Base-by-base conservation (phyloP, 2,113 vertebrate genomes). In the Penelope pileata region DNA sequence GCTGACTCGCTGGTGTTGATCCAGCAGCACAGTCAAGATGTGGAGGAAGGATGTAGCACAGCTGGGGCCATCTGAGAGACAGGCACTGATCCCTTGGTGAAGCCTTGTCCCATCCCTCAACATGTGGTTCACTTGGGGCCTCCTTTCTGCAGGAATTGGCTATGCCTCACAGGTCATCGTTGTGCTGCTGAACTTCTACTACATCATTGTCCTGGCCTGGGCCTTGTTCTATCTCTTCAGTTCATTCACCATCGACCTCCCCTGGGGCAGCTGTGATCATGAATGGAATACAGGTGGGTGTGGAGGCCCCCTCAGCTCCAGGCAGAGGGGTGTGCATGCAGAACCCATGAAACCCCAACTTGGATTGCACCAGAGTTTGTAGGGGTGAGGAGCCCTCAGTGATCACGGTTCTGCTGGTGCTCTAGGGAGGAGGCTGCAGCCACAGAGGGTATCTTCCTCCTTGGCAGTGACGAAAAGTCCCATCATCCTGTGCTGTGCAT, bases 161-260 rank as follows among this genome's bases (percentile, higher is more conserved):
- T 99, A 99, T 21, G 99, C 99, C 88, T 99, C 99, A 4, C 99
- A 99, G 97, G 98, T 99, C 85, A 99, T 99, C 19, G 98, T 98
- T 16, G 14, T 97, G 5, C 98, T 99, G 66, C 97, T 99, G n/a
- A 99, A 99, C 96, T 95, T 98, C 96, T 99, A 99, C 97, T 99
- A 99, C 97, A 99, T 99, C 80, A 34, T 99, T 5, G 99, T 99
- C 83, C 97, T 99, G 94, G 99, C 99, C 87, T 99, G 99, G 99
- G 99, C 98, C 48, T 97, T 99, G 94, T 99, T 99, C 97, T 99
- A 98, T 96, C 98, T 99, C 95, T 98, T 98, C 90, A 98, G 98
- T 94, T 99, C 98, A 1, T 99, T 99, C 97, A 98, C 98, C 73
- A 97, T 97, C 7, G 96, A 99, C 94, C 98, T 99, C 30, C 99